These are phyloP conservation scores for Chymomyza costata DNA, from an alignment of 1,140 invertebrate species.

Conservation along the genomic window DNA sequence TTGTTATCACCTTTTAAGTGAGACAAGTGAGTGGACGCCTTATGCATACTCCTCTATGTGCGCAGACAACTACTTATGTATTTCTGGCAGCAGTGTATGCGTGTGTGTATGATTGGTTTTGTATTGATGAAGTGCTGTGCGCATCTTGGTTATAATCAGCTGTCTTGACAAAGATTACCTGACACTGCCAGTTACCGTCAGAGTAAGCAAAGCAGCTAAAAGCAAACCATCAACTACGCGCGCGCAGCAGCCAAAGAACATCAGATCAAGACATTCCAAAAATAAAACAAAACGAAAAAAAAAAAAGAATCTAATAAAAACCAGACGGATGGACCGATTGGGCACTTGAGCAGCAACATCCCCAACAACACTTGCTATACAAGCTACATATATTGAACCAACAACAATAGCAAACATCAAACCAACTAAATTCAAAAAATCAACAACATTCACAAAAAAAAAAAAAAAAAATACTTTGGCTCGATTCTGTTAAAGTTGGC, in stretches of 20 bases:
- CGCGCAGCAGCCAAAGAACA: too few species aligned
- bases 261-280: too few species aligned
- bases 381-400: too few species aligned
- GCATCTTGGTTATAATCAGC: conserved; percentile 45
- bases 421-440: conserved; percentile 33
- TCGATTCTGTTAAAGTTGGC: conserved; percentile 3
- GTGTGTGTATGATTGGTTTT: conserved; percentile 1
- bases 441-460: conserved; percentile 56
- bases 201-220: too few species aligned
- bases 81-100: background rate
- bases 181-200: conserved; percentile 68
- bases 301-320: conserved; percentile 25
- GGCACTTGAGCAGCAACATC: conserved; percentile 5
- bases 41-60: conserved; percentile 9
- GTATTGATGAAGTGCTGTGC: conserved; percentile 33
- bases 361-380: too few species aligned
- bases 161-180: conserved; percentile 66
- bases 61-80: too few species aligned
- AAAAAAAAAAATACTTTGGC: conserved; percentile 17
- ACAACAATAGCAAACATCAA: conserved; percentile 10
- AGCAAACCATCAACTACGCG: conserved; percentile 13
- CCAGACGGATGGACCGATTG: conserved; percentile 15
- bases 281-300: conserved; percentile 3
- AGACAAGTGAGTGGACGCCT: conserved; percentile 60
- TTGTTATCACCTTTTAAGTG: conserved; percentile 73